Evolutionary conservation across 2,888 invertebrate species (phyloP), one percentile per base, ranked within the genome.

Genomic region (Himalopsyche anomala): DNA sequence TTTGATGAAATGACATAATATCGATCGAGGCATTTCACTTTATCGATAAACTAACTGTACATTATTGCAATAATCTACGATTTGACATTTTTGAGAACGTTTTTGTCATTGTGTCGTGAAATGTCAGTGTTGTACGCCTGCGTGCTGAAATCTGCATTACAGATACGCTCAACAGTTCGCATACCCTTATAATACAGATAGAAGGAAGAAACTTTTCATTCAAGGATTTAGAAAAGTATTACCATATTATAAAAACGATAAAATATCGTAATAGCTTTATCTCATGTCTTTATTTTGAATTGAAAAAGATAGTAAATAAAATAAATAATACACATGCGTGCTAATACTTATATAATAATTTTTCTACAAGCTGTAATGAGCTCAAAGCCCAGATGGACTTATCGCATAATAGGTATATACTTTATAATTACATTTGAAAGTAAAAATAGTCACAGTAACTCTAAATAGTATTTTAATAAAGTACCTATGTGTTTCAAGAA

Each of bases 61-160:
- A 80, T 40, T 80, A 40, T 38, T 40, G 80, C 15, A 42, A 40
- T 80, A 42, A 80, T 40, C 38, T 80, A 80, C 17, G 19, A 45
- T 45, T 81, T 81, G 81, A 42, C 28, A 42, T 62, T 62, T 62
- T 62, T 62, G 62, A 62, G 62, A 62, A 62, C 19, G 6, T 62
- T 62, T 62, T 62, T 62, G 28, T 19, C 62, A 62, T 19, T 62
- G 62, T 62, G 62, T 19, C 62, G 62, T 62, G 62, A 62, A 62
- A 62, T 19, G 62, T 62, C 62, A 62, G 62, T 62, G 62, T 5
- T 62, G n/a, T 62, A 28, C 62, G 62, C 62, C 62, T 62, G 62
- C 62, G 62, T 62, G 62, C 62, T 62, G 62, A 62, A 62, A 62
- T 62, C 62, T 62, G 62, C 62, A 62, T 62, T 62, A 62, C 62